These are phyloP conservation scores for Drosophila littoralis DNA, from an alignment of 1,140 invertebrate species.

Conservation along the genomic window DNA sequence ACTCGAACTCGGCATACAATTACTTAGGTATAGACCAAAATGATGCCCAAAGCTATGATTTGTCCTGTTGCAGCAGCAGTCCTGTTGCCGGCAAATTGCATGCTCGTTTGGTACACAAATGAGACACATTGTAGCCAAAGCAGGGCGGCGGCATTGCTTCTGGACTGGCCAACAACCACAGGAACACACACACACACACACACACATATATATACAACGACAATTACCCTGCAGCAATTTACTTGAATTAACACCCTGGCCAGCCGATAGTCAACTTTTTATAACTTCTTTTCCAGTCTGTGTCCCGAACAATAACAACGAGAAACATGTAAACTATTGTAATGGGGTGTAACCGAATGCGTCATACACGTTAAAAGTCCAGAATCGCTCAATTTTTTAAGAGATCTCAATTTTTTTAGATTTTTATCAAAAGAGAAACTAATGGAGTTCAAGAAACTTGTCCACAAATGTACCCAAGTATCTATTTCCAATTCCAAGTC, in stretches of 20 bases:
- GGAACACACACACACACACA: slow-evolving; percentile 28
- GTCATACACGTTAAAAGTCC: too few species aligned
- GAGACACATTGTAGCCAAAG: slow-evolving; percentile 68
- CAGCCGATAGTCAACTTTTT: slow-evolving; percentile 43
- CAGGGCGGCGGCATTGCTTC: slow-evolving; percentile 1
- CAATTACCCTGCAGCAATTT: slow-evolving; percentile 79
- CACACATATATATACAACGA: slow-evolving; percentile 38
- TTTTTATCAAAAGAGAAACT: too few species aligned
- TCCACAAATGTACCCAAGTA: too few species aligned
- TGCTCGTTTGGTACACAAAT: slow-evolving; percentile 69
- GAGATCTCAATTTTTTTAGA: too few species aligned
- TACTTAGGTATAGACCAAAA: slow-evolving; percentile 40
- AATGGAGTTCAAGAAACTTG: too few species aligned
- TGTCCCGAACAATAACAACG: slow-evolving; percentile 24
- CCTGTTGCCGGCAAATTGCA: slow-evolving; percentile 58
- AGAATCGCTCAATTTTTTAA: too few species aligned
- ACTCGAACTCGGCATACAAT: slow-evolving; percentile 37
- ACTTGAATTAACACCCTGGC: slow-evolving; percentile 71
- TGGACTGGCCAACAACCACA: slow-evolving; percentile 22
- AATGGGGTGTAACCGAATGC: too few species aligned
- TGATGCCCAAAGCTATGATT: slow-evolving; percentile 65
- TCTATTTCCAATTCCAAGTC: too few species aligned
- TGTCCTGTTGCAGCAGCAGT: slow-evolving; percentile 49
- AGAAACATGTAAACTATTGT: slow-evolving; percentile 2
- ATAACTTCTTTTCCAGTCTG: slow-evolving; percentile 59